These are phyloP conservation scores for Drosophila barbarae DNA, from an alignment of 2,888 invertebrate species.

Conservation along the genomic window DNA sequence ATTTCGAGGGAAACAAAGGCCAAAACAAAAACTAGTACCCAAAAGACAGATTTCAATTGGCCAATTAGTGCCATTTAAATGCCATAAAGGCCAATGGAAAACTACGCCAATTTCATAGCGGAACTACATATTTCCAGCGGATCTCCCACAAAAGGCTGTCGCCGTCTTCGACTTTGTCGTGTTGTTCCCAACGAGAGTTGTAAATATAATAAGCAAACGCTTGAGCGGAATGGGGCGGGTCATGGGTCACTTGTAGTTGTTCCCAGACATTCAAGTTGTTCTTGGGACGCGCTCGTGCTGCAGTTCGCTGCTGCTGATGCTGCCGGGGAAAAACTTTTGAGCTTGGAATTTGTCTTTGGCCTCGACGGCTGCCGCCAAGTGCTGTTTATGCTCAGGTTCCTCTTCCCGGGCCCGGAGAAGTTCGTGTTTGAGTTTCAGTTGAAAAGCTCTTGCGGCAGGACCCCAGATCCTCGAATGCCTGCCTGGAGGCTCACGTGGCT, in stretches of 20 bases:
- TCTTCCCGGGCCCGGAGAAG: conserved; percentile 5
- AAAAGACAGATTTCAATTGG: conserved; percentile 50
- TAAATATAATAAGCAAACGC: conserved; percentile 42
- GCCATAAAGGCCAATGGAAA: conserved; percentile 27
- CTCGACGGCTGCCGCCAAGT: conserved; percentile 19
- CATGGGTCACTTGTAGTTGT: conserved; percentile 35
- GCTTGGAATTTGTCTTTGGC: conserved; percentile 35
- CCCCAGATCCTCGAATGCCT: conserved; percentile 3
- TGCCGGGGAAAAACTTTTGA: conserved; percentile 25
- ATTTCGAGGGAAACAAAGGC: conserved; percentile 23
- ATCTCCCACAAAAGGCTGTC: conserved; percentile 18
- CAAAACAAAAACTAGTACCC: conserved; percentile 9
- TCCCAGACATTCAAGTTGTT: conserved; percentile 32
- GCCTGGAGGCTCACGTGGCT: conserved; percentile 27
- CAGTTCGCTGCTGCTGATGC: conserved; percentile 5
- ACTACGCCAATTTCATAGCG: conserved; percentile 19
- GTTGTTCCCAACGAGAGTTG: conserved; percentile 27
- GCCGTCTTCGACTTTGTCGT: conserved; percentile 2
- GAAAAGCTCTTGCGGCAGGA: conserved; percentile 35
- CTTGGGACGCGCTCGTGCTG: not conserved
- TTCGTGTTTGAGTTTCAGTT: conserved; percentile 51
- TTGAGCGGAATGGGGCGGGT: conserved; percentile 4
- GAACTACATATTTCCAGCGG: conserved; percentile 26
- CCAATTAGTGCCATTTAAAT: conserved; percentile 65
- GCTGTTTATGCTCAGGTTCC: conserved; percentile 21